Evolutionary conservation across 2,113 vertebrate genomes (phyloP).

Genomic region (Dipodomys spectabilis): DNA sequence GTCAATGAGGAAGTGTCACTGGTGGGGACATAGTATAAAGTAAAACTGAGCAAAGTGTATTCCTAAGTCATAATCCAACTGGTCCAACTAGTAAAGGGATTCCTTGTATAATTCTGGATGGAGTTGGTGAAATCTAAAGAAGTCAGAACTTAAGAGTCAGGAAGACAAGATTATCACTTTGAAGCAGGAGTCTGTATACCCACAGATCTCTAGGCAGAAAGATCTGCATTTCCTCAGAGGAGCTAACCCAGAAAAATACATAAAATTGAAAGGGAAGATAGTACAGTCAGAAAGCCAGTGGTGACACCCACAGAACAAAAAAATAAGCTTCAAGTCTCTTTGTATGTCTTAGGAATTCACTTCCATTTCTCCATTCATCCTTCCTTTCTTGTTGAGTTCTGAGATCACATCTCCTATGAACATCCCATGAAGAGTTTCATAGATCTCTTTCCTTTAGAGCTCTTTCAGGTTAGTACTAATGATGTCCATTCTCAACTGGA

Average conservation of each 20-base stretch:
- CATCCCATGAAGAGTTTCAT: not conserved
- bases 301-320: not conserved
- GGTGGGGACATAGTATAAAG: not conserved
- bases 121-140: not conserved
- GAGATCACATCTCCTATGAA: not conserved
- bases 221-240: not conserved
- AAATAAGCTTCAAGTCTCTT: not conserved
- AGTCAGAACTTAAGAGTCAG: not conserved
- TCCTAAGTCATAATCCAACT: not conserved
- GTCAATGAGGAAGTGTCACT: not conserved
- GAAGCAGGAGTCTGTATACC: not conserved
- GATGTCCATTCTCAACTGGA: slow-evolving; percentile 40
- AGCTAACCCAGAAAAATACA: not conserved
- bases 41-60: not conserved
- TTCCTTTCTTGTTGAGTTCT: not conserved
- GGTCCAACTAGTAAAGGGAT: not conserved
- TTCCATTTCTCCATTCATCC: not conserved
- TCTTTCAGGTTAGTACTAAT: slow-evolving; percentile 55
- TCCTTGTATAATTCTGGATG: not conserved
- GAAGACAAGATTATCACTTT: not conserved
- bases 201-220: not conserved
- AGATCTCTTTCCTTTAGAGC: slow-evolving; percentile 14
- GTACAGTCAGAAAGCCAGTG: not conserved
- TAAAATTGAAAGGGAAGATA: not conserved
- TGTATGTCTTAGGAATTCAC: not conserved